Evolutionary conservation across 2,797 vertebrate genomes (phyloP), one percentile per base, ranked within the genome.

Genomic region (Chromobotia macracanthus): DNA sequence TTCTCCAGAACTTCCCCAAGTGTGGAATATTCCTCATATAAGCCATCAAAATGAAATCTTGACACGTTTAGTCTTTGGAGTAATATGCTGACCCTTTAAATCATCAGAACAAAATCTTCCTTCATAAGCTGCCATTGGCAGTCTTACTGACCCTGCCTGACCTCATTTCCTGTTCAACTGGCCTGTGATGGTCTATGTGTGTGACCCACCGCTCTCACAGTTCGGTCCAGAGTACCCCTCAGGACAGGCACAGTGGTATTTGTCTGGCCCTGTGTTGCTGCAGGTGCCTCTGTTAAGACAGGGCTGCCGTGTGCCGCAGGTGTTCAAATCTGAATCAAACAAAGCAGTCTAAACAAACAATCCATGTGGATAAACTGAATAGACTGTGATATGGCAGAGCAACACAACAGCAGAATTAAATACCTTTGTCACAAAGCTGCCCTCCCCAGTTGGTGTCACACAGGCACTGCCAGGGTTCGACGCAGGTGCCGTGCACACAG

Each of bases 401-500:
- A 31, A 31, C 31, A 31, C 3, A 31, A 28, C 8, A 38, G 31
- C 31, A 31, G 31, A 31, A 31, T 5, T 31, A 5, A 31, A 28
- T 60, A 99, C 98, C 98, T 97, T 99, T 99, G 91, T 99, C 95
- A 58, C 98, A 99, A 84, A 99, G 96, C 87, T 99, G 97, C 71
- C 98, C 98, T 21, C 98, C 97, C 98, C 98, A 99, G 95, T 98
- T 99, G 90, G 96, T 98, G 90, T 98, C 97, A 67, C 97, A 99
- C 85, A 98, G 95, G 87, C 97, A 99, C 82, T 98, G 97, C 98
- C 98, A 99, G 68, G 98, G 98, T 89, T 99, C 97, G 9, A 88
- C 92, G 66, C 97, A 99, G 83, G 96, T 97, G 82, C 98, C 98
- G 1, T 98, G 96, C 28, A 98, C 96, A 67, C 98, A 99, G 84